phyloP scores from a whole-genome alignment of 2,113 vertebrate genomes.

The Phainopepla nitens region DNA sequence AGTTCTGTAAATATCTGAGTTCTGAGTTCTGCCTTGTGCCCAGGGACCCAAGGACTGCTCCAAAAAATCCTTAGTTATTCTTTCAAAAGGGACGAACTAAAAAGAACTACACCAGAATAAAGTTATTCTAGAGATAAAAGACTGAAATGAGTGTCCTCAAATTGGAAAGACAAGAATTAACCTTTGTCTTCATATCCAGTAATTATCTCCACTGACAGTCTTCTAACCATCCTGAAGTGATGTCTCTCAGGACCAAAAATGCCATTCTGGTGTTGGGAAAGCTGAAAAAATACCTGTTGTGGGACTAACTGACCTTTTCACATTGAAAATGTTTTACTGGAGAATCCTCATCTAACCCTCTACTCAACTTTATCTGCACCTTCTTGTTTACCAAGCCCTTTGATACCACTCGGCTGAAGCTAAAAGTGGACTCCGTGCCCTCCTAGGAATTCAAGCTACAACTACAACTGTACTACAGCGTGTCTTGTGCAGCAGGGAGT shows the following conservation, averaged over 20 bases:
- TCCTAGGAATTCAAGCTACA: conserved; percentile 12
- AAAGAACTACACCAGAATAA: not conserved
- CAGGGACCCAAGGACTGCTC: not conserved
- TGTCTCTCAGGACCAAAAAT: not conserved
- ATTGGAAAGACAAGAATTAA: not conserved
- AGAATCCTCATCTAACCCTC: not conserved
- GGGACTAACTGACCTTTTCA: not conserved
- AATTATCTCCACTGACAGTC: not conserved
- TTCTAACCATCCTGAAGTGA: not conserved
- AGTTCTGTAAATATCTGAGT: not conserved
- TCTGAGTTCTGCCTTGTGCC: not conserved
- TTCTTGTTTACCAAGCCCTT: conserved; percentile 13
- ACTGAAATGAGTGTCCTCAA: not conserved
- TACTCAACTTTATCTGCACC: not conserved
- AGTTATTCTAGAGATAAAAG: not conserved
- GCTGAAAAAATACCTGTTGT: not conserved
- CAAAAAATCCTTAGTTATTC: not conserved
- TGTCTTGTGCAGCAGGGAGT: not conserved
- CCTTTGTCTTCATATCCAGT: not conserved
- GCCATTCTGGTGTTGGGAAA: not conserved
- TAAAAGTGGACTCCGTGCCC: not conserved
- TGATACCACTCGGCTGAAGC: not conserved
- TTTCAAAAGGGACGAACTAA: not conserved
- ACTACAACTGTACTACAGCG: not conserved
- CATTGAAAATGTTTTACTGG: not conserved